phyloP scores from a whole-genome alignment of 1,140 invertebrate species.

The Drosophila malerkotliana region DNA sequence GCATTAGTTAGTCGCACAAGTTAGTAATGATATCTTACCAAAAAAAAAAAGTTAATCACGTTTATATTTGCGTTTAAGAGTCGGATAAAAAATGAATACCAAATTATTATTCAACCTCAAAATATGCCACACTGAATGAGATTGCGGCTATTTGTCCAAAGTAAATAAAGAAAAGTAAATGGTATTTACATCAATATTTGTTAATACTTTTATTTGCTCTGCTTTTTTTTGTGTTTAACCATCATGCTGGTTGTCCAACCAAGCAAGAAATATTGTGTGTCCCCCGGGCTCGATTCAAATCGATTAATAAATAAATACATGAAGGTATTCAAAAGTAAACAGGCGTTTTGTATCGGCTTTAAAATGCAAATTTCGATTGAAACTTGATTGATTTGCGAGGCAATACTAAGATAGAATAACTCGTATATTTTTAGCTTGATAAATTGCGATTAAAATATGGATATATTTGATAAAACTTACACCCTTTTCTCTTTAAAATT shows the following conservation, averaged over 20 bases:
- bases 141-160: constrained; percentile 32
- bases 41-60: neutral
- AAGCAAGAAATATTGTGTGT: constrained; percentile 32
- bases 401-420: neutral
- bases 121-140: constrained; percentile 34
- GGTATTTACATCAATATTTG: constrained; percentile 44
- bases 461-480: constrained; percentile 37
- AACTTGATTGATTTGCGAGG: constrained; percentile 21
- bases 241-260: constrained; percentile 12
- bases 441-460: neutral
- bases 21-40: neutral
- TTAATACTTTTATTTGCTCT: constrained; percentile 46
- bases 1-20: no score
- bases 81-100: constrained; percentile 1
- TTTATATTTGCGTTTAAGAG: constrained; percentile 1
- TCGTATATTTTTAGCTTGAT: neutral
- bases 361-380: constrained; percentile 47
- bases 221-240: constrained; percentile 3
- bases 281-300: constrained; percentile 44
- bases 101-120: constrained; percentile 32
- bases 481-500: constrained; percentile 52
- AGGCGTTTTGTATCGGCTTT: constrained; percentile 36
- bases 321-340: constrained; percentile 31
- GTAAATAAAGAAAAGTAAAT: constrained; percentile 40
- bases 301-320: constrained; percentile 55